These are phyloP conservation scores for Rhynchophorus ferrugineus DNA, from an alignment of 1,140 invertebrate species.

Conservation along the genomic window DNA sequence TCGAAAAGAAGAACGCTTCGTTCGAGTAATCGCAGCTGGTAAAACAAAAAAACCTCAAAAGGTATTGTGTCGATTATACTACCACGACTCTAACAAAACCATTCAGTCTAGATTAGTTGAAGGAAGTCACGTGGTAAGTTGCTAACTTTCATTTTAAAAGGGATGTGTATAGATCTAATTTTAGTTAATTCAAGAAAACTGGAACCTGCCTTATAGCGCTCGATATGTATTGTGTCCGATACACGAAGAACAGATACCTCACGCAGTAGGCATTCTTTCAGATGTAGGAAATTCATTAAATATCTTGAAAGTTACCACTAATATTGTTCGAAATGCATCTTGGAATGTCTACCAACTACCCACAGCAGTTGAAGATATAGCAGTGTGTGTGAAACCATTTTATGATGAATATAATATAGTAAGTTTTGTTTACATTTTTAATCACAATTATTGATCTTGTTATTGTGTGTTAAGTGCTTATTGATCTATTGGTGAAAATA, in stretches of 20 bases:
- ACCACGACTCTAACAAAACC: no score
- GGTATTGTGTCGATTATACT: constrained; percentile 81
- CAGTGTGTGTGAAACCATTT: constrained; percentile 87
- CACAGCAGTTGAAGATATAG: constrained; percentile 33
- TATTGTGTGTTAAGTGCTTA: no score
- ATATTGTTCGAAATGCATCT: no score
- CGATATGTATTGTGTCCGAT: constrained; percentile 79
- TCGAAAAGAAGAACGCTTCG: constrained; percentile 55
- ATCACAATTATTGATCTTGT: no score
- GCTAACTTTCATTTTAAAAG: no score
- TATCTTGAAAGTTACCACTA: no score
- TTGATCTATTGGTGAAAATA: no score
- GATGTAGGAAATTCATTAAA: no score
- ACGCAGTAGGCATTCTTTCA: constrained; percentile 59
- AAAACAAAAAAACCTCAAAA: constrained; percentile 67
- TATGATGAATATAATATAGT: constrained; percentile 81
- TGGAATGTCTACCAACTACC: constrained; percentile 42
- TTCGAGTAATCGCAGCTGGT: constrained; percentile 76
- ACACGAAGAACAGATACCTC: constrained; percentile 48
- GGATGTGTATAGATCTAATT: no score
- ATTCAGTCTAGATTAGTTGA: no score
- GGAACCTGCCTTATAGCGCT: constrained; percentile 88
- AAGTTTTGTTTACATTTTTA: no score
- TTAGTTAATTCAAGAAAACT: constrained; percentile 81
- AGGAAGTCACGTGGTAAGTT: background rate